phyloP scores from a whole-genome alignment of 92 coral and sea anemone genomes.

The Palythoa grandis region DNA sequence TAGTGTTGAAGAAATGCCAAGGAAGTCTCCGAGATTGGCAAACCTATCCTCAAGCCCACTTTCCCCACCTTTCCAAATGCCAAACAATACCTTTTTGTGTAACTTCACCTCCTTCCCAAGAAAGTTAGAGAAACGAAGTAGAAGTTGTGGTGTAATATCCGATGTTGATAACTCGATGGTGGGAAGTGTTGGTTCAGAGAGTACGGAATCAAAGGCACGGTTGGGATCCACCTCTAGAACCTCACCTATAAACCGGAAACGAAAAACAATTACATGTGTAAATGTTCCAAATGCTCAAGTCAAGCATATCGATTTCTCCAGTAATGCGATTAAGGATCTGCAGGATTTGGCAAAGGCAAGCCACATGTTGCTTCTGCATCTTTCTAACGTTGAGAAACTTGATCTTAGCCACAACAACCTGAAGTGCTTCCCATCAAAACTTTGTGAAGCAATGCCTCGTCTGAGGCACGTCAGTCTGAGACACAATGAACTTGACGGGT shows the following conservation, averaged over 20 bases:
- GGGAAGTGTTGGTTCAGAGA: conserved; percentile 4
- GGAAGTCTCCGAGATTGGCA: conserved; percentile 22
- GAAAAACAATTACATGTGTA: conserved; percentile 47
- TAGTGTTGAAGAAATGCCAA: conserved; percentile 8
- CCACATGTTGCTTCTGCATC: conserved; percentile 50
- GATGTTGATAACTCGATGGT: not conserved
- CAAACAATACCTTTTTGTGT: conserved; percentile 43
- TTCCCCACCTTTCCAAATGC: conserved; percentile 43
- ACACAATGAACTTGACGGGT: conserved; percentile 66
- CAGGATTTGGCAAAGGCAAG: conserved; percentile 63
- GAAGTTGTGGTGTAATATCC: conserved; percentile 18
- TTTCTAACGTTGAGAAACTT: conserved; percentile 77
- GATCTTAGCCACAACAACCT: conserved; percentile 86
- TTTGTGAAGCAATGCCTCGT: conserved; percentile 82
- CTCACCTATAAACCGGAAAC: conserved; percentile 41
- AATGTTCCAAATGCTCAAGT: conserved; percentile 60
- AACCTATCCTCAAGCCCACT: not conserved
- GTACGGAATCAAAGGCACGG: not conserved
- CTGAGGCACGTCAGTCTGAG: conserved; percentile 74
- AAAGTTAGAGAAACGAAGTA: not conserved
- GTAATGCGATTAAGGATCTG: conserved; percentile 74
- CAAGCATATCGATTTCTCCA: conserved; percentile 81
- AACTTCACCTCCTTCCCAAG: conserved; percentile 14
- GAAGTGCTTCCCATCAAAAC: conserved; percentile 58
- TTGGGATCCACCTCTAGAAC: not conserved